phyloP scores from a whole-genome alignment of 2,797 vertebrate genomes.

The Enteromius thamalakanensis region DNA sequence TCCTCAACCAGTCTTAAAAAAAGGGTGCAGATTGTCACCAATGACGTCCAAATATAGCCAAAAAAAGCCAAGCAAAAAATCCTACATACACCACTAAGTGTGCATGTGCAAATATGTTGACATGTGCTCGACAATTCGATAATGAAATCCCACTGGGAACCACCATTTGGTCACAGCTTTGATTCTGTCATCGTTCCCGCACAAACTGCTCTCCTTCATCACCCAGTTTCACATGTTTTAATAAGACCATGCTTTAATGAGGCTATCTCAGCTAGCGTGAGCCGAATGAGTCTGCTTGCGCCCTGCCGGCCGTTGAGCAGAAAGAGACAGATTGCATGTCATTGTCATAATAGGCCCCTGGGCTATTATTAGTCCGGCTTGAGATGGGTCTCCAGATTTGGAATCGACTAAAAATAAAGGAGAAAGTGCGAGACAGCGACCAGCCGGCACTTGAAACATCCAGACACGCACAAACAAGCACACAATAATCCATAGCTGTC shows the following conservation, averaged over 20 bases:
- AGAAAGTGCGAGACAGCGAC: constrained; percentile 43
- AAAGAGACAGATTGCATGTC: constrained; percentile 60
- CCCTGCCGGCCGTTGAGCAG: constrained; percentile 28
- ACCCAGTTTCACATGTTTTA: constrained; percentile 5
- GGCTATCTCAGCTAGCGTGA: constrained; percentile 8
- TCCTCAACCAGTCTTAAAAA: not conserved
- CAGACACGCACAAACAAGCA: constrained; percentile 32
- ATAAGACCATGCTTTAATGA: constrained; percentile 31
- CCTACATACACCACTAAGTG: constrained; percentile 14
- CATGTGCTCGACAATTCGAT: constrained; percentile 12
- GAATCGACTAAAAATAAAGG: constrained; percentile 39
- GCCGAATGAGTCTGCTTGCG: constrained; percentile 29
- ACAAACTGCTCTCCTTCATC: constrained; percentile 23
- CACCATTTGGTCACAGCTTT: constrained; percentile 39
- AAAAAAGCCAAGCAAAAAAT: not conserved
- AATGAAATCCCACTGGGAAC: constrained; percentile 30
- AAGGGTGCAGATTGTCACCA: not conserved
- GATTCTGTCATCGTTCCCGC: constrained; percentile 25
- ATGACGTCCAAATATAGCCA: not conserved
- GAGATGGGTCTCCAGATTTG: constrained; percentile 48
- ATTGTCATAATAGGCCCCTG: constrained; percentile 55
- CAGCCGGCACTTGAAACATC: constrained; percentile 9
- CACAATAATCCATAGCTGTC: constrained; percentile 46
- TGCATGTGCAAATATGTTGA: constrained; percentile 37
- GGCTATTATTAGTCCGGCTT: constrained; percentile 56